These are phyloP conservation scores for Sebastes diaconus DNA, from an alignment of 2,797 vertebrate species.

Conservation along the genomic window DNA sequence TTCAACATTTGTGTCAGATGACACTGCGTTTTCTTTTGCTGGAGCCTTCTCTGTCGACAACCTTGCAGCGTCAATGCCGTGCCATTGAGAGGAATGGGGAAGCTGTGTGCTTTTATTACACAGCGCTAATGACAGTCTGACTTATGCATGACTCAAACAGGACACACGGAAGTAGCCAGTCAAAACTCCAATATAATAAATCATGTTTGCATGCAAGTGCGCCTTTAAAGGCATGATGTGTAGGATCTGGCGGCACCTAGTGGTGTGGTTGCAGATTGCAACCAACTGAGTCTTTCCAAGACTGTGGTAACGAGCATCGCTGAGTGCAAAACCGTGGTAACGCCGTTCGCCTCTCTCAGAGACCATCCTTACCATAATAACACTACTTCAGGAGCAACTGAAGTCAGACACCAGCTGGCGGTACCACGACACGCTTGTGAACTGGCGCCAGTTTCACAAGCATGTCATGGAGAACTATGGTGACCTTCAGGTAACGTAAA, in stretches of 20 bases:
- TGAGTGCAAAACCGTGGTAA: too few species aligned
- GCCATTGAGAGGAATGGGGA: background rate
- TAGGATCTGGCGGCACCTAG: too few species aligned
- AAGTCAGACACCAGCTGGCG: too few species aligned
- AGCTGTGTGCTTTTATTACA: background rate
- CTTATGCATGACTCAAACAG: background rate
- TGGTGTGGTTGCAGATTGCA: too few species aligned
- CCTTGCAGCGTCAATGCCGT: background rate
- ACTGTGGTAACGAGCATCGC: fast-evolving
- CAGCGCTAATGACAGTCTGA: background rate
- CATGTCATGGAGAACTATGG: too few species aligned
- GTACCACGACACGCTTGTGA: too few species aligned
- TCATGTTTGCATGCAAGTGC: background rate
- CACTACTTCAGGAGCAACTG: too few species aligned
- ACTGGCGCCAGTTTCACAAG: too few species aligned
- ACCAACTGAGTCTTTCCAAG: too few species aligned
- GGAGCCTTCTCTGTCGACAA: background rate
- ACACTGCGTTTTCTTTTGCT: background rate
- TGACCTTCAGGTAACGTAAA: too few species aligned
- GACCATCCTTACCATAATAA: too few species aligned
- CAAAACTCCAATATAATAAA: background rate
- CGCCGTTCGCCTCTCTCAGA: too few species aligned
- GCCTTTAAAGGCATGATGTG: background rate
- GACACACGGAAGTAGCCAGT: background rate
- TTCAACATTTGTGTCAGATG: background rate